Evolutionary conservation across 2,797 vertebrate genomes (phyloP).

Genomic region (Malacoraja senta): DNA sequence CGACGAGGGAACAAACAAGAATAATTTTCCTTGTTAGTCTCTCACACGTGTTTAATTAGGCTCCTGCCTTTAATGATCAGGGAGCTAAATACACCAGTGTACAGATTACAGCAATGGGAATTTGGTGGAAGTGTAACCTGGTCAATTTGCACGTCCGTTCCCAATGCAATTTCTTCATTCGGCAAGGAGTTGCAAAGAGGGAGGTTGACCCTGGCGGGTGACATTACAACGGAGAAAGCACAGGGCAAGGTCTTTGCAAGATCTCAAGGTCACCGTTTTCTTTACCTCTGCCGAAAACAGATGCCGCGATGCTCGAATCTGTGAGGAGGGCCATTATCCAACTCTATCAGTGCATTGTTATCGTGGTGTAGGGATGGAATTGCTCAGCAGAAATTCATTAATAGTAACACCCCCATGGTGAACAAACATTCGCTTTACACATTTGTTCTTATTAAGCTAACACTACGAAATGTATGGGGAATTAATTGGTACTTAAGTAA

Average conservation of each 20-base stretch:
- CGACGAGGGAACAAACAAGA: background rate
- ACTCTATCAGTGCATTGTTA: background rate
- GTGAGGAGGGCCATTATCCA: background rate
- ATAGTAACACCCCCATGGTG: slow-evolving; percentile 17
- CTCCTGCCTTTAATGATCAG: background rate
- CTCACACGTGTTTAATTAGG: background rate
- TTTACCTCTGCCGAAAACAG: background rate
- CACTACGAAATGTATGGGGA: slow-evolving; percentile 22
- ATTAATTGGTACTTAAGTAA: slow-evolving; percentile 34
- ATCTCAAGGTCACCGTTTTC: slow-evolving; percentile 14
- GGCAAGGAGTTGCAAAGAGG: background rate
- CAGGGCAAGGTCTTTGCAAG: too few species aligned
- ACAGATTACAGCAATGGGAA: background rate
- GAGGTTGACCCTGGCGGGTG: background rate
- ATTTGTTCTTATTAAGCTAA: slow-evolving; percentile 30
- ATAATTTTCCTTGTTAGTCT: background rate
- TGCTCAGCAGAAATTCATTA: slow-evolving; percentile 23
- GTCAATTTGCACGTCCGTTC: background rate
- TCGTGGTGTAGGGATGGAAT: background rate
- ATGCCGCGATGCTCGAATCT: background rate
- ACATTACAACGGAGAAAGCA: background rate
- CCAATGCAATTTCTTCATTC: background rate
- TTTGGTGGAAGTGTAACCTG: background rate
- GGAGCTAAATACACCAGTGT: background rate
- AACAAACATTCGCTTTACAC: slow-evolving; percentile 26